Evolutionary conservation across 2,113 vertebrate species (phyloP), one percentile per base, ranked within the genome.

Genomic region (Mesembrinibis cayennensis): DNA sequence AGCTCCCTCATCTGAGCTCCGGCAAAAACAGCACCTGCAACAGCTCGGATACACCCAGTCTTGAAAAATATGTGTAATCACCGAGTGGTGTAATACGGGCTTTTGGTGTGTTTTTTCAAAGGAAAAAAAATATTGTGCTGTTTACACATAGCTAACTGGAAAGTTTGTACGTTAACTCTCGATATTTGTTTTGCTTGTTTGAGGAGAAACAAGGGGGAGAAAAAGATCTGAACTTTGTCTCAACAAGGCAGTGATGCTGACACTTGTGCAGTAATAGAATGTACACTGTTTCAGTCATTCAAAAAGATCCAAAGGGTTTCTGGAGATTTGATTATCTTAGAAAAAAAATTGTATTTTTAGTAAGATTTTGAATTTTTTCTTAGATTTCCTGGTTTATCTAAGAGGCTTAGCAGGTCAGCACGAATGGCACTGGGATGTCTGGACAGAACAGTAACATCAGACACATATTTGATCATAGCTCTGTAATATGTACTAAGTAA

Each of bases 1-100:
- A 96, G 97, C 97, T 94, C 97, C 96, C 96, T 89, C 96, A 0
- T 30, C 94, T 23, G 97, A 94, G 93, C 91, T 47, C 63, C 0
- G 4, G 5, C 3, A 13, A 12, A 53, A 90, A 80, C n/a, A 1
- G 44, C 97, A 42, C 6, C 65, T 13, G 56, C 74, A 3, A 0
- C 40, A 18, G 63, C 87, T 27, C 9, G 0, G 22, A 2, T 5
- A 0, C 10, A 40, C 55, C 42, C n/a, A 4, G 29, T 5, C 27
- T 29, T 25, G 47, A 50, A 20, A 4, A 25, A 3, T 3, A 2
- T 0, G 14, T 9, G 29, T 16, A 42, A 36, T 32, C 26, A 5
- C 15, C 8, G 19, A 15, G 52, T 3, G 52, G 7, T 36, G 74
- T 6, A 12, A 26, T 0, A 22, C 20, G 27, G 38, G 13, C 14